Conservation (phyloP, 2,888 invertebrate species). For the Pyrgus malvae region DNA sequence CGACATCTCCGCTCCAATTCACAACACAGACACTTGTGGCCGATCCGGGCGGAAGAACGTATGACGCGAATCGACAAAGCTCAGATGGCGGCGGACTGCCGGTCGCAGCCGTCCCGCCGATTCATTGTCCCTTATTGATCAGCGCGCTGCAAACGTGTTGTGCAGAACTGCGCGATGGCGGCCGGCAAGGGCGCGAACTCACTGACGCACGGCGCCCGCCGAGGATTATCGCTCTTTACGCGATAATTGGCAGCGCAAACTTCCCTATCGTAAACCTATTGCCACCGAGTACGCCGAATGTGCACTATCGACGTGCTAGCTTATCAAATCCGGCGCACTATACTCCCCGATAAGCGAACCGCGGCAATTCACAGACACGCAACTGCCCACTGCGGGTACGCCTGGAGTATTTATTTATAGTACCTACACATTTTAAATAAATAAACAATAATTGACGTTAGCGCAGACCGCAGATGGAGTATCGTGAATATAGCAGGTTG, state of each 20-base stretch:
- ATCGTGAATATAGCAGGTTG: slow-evolving; percentile 36
- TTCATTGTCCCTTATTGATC: slow-evolving; percentile 62
- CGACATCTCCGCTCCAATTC: slow-evolving; percentile 52
- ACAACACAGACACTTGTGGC: slow-evolving; percentile 45
- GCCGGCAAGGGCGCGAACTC: slow-evolving; percentile 43
- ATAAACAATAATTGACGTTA: slow-evolving; percentile 61
- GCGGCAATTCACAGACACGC: slow-evolving; percentile 48
- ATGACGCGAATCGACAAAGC: slow-evolving; percentile 29
- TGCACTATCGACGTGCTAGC: slow-evolving; percentile 53
- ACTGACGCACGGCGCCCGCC: slow-evolving; percentile 41
- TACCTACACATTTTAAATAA: slow-evolving; percentile 61
- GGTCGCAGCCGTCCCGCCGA: slow-evolving; percentile 41
- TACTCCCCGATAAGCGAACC: slow-evolving; percentile 50
- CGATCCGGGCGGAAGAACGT: slow-evolving; percentile 21
- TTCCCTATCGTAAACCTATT: slow-evolving; percentile 53
- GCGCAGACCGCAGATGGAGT: slow-evolving; percentile 45
- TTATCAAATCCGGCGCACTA: slow-evolving; percentile 60
- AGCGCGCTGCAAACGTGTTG: slow-evolving; percentile 43
- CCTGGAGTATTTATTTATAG: slow-evolving; percentile 52
- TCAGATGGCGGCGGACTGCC: slow-evolving; percentile 44
- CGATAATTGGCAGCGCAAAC: slow-evolving; percentile 70
- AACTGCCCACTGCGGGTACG: slow-evolving; percentile 50
- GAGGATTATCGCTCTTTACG: slow-evolving; percentile 56
- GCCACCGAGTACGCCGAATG: slow-evolving; percentile 48
- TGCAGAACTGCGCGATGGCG: slow-evolving; percentile 42